phyloP scores from a whole-genome alignment of 2,113 vertebrate genomes.

The Micromys minutus region DNA sequence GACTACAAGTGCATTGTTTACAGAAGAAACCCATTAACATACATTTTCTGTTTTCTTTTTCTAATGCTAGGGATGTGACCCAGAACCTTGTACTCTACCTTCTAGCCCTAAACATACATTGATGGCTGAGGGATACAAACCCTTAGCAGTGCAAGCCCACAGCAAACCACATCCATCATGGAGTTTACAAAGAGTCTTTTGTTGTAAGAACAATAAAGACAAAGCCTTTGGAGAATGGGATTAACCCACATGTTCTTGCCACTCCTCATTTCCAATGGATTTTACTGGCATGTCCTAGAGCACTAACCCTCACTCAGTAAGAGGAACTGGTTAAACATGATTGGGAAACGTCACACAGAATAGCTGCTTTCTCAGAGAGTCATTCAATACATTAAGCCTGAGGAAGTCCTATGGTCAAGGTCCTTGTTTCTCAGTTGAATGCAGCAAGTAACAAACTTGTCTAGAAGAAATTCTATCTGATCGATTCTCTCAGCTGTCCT shows the following conservation, averaged over 20 bases:
- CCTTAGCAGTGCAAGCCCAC: neutral
- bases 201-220: conserved; percentile 9
- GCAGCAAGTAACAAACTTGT: neutral
- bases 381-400: neutral
- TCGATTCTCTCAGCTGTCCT: neutral
- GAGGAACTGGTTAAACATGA: neutral
- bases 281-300: neutral
- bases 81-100: neutral
- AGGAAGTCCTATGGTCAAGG: neutral
- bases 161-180: neutral
- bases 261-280: neutral
- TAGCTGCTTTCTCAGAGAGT: neutral
- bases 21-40: neutral
- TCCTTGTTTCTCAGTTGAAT: conserved; percentile 30
- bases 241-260: neutral
- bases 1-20: neutral
- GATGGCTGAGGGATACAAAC: neutral
- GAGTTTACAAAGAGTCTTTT: neutral
- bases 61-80: neutral
- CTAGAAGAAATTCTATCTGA: neutral
- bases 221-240: neutral
- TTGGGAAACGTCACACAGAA: neutral
- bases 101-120: neutral
- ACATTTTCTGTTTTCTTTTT: neutral
- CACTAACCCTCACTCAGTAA: neutral